These are phyloP conservation scores for Ectobius pallidus DNA, from an alignment of 2,888 invertebrate species.

Conservation along the genomic window DNA sequence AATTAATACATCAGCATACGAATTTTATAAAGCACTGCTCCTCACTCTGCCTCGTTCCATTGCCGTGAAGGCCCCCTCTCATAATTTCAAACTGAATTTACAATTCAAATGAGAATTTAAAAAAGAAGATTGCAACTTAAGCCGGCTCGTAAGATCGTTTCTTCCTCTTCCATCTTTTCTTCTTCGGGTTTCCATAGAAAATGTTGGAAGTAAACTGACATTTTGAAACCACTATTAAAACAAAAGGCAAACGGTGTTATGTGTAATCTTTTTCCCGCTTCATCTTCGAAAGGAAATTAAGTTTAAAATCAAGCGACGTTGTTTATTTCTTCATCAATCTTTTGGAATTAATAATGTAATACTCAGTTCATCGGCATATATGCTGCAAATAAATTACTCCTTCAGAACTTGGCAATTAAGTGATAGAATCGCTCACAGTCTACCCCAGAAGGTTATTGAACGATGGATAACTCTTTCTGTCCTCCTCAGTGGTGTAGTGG, in stretches of 20 bases:
- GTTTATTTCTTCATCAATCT: neutral
- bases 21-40: slow-evolving; percentile 18
- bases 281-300: slow-evolving; percentile 18
- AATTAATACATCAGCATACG: slow-evolving; percentile 30
- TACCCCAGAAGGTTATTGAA: too few relatives aligned
- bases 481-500: too few relatives aligned
- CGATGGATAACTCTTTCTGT: too few relatives aligned
- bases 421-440: too few relatives aligned
- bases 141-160: slow-evolving; percentile 15
- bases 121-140: slow-evolving; percentile 30
- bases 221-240: slow-evolving; percentile 30
- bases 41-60: neutral
- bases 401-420: too few relatives aligned
- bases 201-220: slow-evolving; percentile 26
- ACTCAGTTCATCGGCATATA: too few relatives aligned
- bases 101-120: slow-evolving; percentile 36
- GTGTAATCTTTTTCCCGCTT: slow-evolving; percentile 21
- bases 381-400: too few relatives aligned
- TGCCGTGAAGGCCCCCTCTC: neutral
- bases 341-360: neutral
- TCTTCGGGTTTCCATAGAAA: slow-evolving; percentile 18
- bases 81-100: slow-evolving; percentile 32
- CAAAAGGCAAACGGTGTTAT: slow-evolving; percentile 23
- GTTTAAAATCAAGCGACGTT: slow-evolving; percentile 14
- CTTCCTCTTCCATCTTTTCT: neutral